These are phyloP conservation scores for Rhinophrynus dorsalis DNA, from an alignment of 2,797 vertebrate genomes.

Conservation along the genomic window DNA sequence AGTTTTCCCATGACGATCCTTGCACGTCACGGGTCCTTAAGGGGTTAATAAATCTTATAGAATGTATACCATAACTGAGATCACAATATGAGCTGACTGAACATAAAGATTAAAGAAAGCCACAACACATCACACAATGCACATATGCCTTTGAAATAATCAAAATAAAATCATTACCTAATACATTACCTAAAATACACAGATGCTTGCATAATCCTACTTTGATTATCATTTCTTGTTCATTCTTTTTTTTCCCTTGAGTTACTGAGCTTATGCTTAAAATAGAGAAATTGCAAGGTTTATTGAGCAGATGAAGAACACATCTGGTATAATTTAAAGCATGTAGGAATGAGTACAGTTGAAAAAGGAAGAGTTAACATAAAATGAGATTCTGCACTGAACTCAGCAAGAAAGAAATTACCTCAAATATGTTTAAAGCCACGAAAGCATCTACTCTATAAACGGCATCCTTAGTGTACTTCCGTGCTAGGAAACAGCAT, in stretches of 20 bases:
- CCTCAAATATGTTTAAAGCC: too few species aligned
- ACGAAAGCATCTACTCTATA: too few species aligned
- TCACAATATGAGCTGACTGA: constrained; percentile 13
- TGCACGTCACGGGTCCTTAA: too few species aligned
- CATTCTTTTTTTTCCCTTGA: background rate
- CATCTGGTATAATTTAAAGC: constrained; percentile 39
- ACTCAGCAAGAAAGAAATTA: too few species aligned
- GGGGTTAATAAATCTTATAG: too few species aligned
- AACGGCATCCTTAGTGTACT: too few species aligned
- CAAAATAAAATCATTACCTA: constrained; percentile 5
- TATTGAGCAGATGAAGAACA: constrained; percentile 26
- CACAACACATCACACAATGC: constrained; percentile 28
- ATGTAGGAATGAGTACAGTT: background rate
- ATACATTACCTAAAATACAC: constrained; percentile 27
- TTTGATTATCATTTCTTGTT: constrained; percentile 22
- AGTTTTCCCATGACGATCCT: too few species aligned
- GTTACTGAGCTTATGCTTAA: background rate
- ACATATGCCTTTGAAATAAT: constrained; percentile 5
- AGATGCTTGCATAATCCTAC: constrained; percentile 27
- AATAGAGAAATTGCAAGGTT: constrained; percentile 15
- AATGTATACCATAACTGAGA: too few species aligned
- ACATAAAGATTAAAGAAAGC: constrained; percentile 43
- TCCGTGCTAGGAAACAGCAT: too few species aligned
- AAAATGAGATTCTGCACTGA: too few species aligned
- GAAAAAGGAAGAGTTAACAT: too few species aligned